Evolutionary conservation across 2,113 vertebrate species (phyloP).

Genomic region (Triplophysa rosa): DNA sequence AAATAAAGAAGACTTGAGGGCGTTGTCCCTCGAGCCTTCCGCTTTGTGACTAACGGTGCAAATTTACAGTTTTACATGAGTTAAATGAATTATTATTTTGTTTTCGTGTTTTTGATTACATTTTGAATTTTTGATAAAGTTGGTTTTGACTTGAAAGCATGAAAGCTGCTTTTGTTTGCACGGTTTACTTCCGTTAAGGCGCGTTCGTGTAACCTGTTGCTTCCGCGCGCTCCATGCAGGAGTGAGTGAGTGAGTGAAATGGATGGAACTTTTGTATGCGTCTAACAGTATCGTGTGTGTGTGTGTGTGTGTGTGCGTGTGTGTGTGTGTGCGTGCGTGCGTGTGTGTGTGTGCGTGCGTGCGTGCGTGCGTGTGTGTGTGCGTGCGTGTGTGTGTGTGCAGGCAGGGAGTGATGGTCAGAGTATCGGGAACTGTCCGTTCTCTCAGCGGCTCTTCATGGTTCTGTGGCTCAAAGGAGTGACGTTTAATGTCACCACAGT

Average conservation of each 20-base stretch:
- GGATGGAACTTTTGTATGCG: no score
- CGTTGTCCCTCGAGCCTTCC: no score
- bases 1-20: no score
- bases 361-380: conserved; percentile 13
- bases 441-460: conserved; percentile 92
- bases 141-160: background rate
- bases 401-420: conserved; percentile 89
- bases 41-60: no score
- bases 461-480: conserved; percentile 90
- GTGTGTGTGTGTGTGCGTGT: conserved; percentile 4
- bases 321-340: no score
- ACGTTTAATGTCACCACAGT: conserved; percentile 91
- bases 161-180: conserved; percentile 33
- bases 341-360: conserved; percentile 40
- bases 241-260: no score
- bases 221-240: background rate
- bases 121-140: no score
- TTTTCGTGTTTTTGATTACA: no score
- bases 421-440: conserved; percentile 93
- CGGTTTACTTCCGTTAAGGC: background rate
- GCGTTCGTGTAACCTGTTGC: background rate
- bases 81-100: no score
- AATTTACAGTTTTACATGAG: no score
- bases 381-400: conserved; percentile 33
- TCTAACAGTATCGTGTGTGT: no score